Base-by-base conservation (phyloP, 2,797 vertebrate species). In the Diplodus sargus region DNA sequence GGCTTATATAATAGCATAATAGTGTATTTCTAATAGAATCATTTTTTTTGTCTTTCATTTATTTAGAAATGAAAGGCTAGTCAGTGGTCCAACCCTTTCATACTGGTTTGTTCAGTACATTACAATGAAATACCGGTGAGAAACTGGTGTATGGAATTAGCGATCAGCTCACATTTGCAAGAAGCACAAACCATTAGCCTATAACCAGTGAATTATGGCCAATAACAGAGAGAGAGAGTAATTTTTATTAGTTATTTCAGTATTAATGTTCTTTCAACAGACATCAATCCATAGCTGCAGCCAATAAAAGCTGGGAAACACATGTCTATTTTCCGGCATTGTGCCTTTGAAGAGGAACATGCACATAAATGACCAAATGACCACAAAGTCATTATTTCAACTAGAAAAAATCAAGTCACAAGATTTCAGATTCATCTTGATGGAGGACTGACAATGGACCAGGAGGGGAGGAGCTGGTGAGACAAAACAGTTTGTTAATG, bases 401-500 rank as follows among this genome's bases (percentile, higher is more conserved):
- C 18, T 4, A 12, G 7, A 53, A n/a, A 57, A 20, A 10, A 22
- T 4, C 13, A 61, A 49, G 10, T 43, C 25, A 9, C 34, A 54
- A 59, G 5, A 22, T 60, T 15, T 47, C 3, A 30, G 7, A 34
- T 34, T 34, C 34, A 34, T 34, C 34, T 34, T 34, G 12, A 28
- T 15, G 30, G 39, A 71, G 30, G 39, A 71, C 47, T 79, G 57
- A 65, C 30, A 20, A 5, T 7, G 43, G 51, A 68, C 15, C 22
- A 47, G 57, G 7, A 49, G 63, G 63, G 82, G n/a, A 76, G 76
- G 62, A 69, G 68, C 65, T 22, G 49, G 20, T 52, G 56, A 67
- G 70, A 77, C 66, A 28, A 79, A 91, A 88, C 72, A 65, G 49
- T 75, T 79, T 86, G 78, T 80, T 89, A 89, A 92, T 87, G 72